Evolutionary conservation across 2,888 invertebrate genomes (phyloP).

Genomic region (Ctena decussata): DNA sequence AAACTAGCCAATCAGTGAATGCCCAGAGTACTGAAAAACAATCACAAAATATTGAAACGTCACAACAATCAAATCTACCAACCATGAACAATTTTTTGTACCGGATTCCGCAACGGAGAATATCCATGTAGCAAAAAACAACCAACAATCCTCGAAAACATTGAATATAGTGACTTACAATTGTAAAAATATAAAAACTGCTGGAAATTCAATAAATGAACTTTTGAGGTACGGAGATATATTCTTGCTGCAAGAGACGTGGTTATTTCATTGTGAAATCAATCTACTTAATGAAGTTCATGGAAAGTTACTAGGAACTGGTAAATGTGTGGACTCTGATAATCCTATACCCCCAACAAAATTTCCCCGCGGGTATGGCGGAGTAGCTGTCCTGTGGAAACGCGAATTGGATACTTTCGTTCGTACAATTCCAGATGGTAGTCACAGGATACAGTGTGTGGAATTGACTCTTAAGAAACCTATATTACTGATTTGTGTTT

Average conservation of each 20-base stretch:
- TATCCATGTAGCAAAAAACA: neutral
- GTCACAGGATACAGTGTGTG: neutral
- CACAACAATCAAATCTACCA: neutral
- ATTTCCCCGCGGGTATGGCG: constrained; percentile 7
- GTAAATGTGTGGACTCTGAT: neutral
- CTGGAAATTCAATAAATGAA: neutral
- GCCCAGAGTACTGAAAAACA: neutral
- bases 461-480: neutral
- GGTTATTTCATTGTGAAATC: constrained; percentile 15
- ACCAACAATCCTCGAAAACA: neutral
- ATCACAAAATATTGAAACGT: neutral
- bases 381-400: neutral
- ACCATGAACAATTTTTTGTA: neutral
- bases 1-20: too few relatives aligned
- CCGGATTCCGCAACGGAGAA: neutral
- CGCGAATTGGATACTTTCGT: neutral
- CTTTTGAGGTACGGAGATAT: neutral
- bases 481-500: neutral
- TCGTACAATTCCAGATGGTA: neutral
- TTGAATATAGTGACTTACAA: neutral
- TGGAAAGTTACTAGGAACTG: neutral
- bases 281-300: neutral
- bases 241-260: constrained; percentile 15
- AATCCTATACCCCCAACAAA: neutral
- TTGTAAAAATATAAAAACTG: neutral